A percentile compares a stretch with the other conserved stretches of the same genome.
Evolutionary conservation across 2,888 invertebrate genomes (phyloP).

Genomic region (Perdita meconis): DNA sequence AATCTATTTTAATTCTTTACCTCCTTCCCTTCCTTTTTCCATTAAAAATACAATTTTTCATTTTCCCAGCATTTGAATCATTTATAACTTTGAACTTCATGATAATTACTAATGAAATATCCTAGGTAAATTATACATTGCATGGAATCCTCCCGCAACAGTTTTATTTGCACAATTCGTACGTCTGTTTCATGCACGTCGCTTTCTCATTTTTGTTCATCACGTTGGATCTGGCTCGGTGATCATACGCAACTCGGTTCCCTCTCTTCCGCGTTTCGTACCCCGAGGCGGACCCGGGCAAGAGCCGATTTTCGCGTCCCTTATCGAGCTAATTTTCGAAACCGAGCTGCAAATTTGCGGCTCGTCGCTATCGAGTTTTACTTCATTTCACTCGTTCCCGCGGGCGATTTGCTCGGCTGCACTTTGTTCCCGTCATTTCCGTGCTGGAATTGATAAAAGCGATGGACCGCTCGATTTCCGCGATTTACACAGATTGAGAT

Average conservation of each 20-base stretch:
- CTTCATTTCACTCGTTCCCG: conserved; percentile 60
- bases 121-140: too few species aligned
- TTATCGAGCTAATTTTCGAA: conserved; percentile 69
- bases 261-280: conserved; percentile 42
- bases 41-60: too few species aligned
- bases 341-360: conserved; percentile 71
- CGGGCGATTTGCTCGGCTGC: conserved; percentile 52
- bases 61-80: too few species aligned
- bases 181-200: background rate
- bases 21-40: too few species aligned
- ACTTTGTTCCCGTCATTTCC: conserved; percentile 43
- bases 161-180: too few species aligned
- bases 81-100: too few species aligned
- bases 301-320: conserved; percentile 69
- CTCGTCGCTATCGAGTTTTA: conserved; percentile 71
- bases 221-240: background rate
- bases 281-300: conserved; percentile 59
- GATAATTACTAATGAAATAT: too few species aligned
- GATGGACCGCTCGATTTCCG: conserved; percentile 1
- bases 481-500: conserved; percentile 1
- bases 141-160: too few species aligned
- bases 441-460: conserved; percentile 34
- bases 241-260: background rate
- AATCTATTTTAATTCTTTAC: too few species aligned
- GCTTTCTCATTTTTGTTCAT: background rate